These are phyloP conservation scores for Dendrocopos noguchii DNA, from an alignment of 2,113 vertebrate genomes.

Conservation along the genomic window DNA sequence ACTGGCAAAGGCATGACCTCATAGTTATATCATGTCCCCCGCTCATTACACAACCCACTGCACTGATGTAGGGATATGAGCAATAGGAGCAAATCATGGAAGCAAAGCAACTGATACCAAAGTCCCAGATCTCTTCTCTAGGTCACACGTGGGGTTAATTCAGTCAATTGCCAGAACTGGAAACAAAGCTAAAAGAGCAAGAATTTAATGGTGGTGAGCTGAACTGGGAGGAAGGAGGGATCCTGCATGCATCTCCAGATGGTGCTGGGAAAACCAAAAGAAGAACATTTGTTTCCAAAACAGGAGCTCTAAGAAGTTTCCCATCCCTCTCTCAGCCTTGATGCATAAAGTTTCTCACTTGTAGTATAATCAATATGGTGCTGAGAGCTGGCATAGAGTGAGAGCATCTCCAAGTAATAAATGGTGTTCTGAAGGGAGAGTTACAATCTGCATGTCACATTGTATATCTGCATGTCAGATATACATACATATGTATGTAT, in stretches of 20 bases:
- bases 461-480: no score
- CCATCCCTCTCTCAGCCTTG: background rate
- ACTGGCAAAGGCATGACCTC: background rate
- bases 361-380: background rate
- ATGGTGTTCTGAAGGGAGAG: background rate
- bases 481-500: rapidly evolving
- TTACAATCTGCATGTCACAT: background rate
- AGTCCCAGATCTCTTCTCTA: background rate
- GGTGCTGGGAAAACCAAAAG: background rate
- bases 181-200: background rate
- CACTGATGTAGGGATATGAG: background rate
- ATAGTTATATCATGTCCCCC: background rate
- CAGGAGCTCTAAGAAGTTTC: background rate
- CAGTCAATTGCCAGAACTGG: background rate
- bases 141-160: background rate
- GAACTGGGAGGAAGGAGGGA: background rate
- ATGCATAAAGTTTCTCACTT: background rate
- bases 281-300: background rate
- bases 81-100: background rate
- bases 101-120: background rate
- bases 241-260: background rate
- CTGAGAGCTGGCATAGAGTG: background rate
- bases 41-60: background rate
- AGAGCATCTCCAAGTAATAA: background rate
- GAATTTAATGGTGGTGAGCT: background rate